phyloP scores from a whole-genome alignment of 1,140 invertebrate species.

The Bombus confusus region DNA sequence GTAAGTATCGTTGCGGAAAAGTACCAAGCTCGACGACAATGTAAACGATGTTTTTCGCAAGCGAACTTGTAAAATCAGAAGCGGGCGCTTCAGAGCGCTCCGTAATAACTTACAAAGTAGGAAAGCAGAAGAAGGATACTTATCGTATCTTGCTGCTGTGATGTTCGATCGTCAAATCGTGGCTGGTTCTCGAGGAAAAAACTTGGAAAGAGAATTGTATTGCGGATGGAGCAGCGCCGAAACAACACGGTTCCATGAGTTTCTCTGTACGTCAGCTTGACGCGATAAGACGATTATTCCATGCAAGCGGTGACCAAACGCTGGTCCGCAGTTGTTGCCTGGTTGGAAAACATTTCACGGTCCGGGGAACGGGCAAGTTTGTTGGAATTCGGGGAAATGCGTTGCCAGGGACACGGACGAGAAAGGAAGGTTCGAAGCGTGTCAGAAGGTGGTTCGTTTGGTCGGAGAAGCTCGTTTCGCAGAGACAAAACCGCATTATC shows the following conservation, averaged over 20 bases:
- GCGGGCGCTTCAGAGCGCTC: no score
- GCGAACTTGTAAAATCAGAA: no score
- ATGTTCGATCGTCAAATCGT: neutral
- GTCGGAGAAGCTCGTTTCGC: neutral
- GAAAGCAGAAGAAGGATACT: no score
- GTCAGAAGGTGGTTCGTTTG: neutral
- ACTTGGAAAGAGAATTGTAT: neutral
- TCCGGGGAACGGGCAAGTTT: neutral
- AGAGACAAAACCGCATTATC: neutral
- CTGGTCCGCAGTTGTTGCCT: neutral
- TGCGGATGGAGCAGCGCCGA: neutral
- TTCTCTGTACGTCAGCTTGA: neutral
- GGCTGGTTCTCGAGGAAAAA: neutral
- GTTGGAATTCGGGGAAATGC: neutral
- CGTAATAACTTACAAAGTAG: no score
- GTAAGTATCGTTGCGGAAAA: no score
- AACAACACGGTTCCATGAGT: no score
- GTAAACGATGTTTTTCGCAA: no score
- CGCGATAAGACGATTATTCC: conserved; percentile 17
- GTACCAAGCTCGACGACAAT: no score
- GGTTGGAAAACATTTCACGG: neutral
- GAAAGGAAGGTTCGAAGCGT: neutral
- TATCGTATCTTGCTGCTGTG: neutral
- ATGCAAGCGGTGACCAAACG: neutral
- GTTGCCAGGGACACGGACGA: neutral